Base-by-base conservation (phyloP, 2,797 vertebrate genomes). In the Rhincodon typus region DNA sequence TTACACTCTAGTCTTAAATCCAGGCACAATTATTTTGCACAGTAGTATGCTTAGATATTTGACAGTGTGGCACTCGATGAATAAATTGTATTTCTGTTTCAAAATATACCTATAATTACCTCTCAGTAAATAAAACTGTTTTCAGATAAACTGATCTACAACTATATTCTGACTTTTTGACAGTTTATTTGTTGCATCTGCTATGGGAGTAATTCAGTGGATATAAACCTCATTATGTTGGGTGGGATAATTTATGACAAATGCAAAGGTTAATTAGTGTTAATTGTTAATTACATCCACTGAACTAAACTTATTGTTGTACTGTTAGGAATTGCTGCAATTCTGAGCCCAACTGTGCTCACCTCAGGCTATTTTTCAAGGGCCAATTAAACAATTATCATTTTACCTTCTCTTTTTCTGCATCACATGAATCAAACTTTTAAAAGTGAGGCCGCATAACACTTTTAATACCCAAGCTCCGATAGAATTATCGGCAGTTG, bases 191-290 rank as follows among this genome's bases (percentile, higher is more conserved):
- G 10, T 34, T 74, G 74, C 70, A 77, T 95, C 46, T 72, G 62
- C 30, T 38, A 3, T 8, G 46, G 70, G 70, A 95, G 25, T 38
- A 95, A 72, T 50, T 94, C 67, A n/a, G 46, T 57, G 15, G 94
- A 77, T 53, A 57, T 77, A n/a, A 95, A 57, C 69, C 27, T 77
- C 46, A 77, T 95, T 74, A 77, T 30, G 0, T 23, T 95, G 69
- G 46, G 27, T 95, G 70, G 70, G 70, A 95, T 95, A 77, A 74
- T 77, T 95, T 77, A 57, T 74, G 42, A 13, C 12, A 30, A 95
- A 77, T 74, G 6, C 23, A 53, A 95, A 95, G 94, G 70, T 77
- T 77, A 95, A 95, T 95, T 77, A 77, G 93, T 94, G 93, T 94
- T 94, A 94, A 72, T 95, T 72, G 38, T 94, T 94, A 50, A 74